Evolutionary conservation across 2,113 vertebrate species (phyloP), one percentile per base, ranked within the genome.

Genomic region (Isurus oxyrinchus): DNA sequence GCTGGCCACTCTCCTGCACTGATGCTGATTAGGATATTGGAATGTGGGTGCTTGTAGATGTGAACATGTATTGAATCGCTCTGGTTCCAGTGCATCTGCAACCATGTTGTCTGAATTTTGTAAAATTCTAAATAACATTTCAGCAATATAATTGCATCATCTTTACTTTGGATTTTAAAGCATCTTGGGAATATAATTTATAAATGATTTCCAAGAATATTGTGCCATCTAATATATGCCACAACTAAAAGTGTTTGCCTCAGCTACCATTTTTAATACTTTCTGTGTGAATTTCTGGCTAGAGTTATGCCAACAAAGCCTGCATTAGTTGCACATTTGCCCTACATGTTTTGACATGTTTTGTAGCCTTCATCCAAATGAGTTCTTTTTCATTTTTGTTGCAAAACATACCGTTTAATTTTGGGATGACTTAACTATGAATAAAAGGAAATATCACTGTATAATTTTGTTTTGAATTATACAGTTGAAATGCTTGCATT

Each of bases 401-500:
- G 90, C 57, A 21, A 63, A 63, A 40, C 59, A 35, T 35, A 66
- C n/a, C 2, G n/a, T 63, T 94, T 63, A 94, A 63, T 94, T 66
- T 94, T 94, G n/a, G 59, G 19, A 8, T 63, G 59, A 40, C n/a
- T 63, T 63, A 63, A 94, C n/a, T n/a, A 23, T 40, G n/a, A 44
- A 40, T 1, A 40, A 49, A 94, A 91, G 35, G 35, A 94, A 63
- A 63, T 63, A 63, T 8, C 57, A 94, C 31, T 35, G 7, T 94
- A 61, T 21, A 63, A 94, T 94, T 91, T 59, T 57, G 35, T 91
- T 91, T 84, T 59, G 88, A 91, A 91, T 91, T 59, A 91, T 59
- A 91, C 5, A 59, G 25, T 59, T 35, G 13, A 91, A 59, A 91
- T 59, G 88, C 88, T 57, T 35, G 55, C 55, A 14, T 55, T n/a